Conservation (phyloP, 37 sponge, comb jelly and placozoan genomes). For the Amphimedon queenslandica region DNA sequence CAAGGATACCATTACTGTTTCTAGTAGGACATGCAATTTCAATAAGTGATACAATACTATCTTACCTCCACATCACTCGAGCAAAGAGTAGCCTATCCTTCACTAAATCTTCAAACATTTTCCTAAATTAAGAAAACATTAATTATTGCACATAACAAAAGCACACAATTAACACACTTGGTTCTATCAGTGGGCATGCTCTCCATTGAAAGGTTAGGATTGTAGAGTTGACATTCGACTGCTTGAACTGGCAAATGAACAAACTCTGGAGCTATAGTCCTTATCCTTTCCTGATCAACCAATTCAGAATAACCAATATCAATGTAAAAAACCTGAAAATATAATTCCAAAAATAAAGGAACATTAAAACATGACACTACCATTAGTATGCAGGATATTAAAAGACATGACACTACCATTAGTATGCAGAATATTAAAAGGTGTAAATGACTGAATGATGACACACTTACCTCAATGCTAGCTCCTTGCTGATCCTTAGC, state of each 20-base stretch:
- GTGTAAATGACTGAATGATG: neutral
- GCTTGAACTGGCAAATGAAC: conserved; percentile 59
- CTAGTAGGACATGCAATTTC: no score
- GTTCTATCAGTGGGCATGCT: no score
- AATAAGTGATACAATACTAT: no score
- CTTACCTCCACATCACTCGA: no score
- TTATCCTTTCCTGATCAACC: conserved; percentile 7
- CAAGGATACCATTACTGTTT: no score
- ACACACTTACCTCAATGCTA: neutral
- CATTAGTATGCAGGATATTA: neutral
- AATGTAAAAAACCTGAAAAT: conserved; percentile 42
- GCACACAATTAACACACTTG: no score
- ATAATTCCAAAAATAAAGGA: neutral
- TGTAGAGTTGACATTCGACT: conserved; percentile 38
- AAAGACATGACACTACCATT: neutral
- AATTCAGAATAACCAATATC: conserved; percentile 40
- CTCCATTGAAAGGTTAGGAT: no score
- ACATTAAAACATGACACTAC: neutral
- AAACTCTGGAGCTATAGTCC: conserved; percentile 31
- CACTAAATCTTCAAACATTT: no score
- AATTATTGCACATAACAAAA: no score
- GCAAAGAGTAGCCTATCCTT: no score
- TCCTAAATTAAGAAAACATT: no score
- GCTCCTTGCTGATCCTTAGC: neutral
- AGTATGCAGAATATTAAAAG: neutral